Evolutionary conservation across 2,113 vertebrate genomes (phyloP).

Genomic region (Phoxinus phoxinus): DNA sequence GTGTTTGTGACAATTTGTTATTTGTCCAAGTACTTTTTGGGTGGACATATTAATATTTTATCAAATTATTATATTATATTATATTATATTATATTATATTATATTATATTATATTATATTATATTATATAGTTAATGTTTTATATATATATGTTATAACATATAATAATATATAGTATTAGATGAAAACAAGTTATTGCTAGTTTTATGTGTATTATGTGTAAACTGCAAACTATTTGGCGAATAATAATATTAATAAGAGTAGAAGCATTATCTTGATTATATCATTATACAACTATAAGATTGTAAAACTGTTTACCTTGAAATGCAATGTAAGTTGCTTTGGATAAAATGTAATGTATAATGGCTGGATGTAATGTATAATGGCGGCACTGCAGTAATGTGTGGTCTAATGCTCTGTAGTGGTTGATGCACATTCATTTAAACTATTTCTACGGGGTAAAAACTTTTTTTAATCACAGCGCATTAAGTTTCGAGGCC

Average conservation of each 20-base stretch:
- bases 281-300: slow-evolving; percentile 11
- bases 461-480: slow-evolving; percentile 13
- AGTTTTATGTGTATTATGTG: background rate
- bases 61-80: no score
- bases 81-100: no score
- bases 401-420: background rate
- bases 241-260: background rate
- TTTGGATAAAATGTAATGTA: no score
- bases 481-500: background rate
- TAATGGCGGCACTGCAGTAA: background rate
- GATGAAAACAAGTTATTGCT: background rate
- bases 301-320: no score
- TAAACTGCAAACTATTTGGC: background rate
- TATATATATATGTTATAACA: no score
- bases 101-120: no score
- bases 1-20: background rate
- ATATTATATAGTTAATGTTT: no score
- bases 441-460: background rate
- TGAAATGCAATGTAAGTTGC: no score
- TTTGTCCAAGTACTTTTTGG: background rate
- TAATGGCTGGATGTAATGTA: no score
- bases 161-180: background rate
- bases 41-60: background rate
- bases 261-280: slow-evolving; percentile 1
- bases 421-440: slow-evolving; percentile 2